Base-by-base conservation (phyloP, 2,888 invertebrate genomes). In the Pterostichus madidus region DNA sequence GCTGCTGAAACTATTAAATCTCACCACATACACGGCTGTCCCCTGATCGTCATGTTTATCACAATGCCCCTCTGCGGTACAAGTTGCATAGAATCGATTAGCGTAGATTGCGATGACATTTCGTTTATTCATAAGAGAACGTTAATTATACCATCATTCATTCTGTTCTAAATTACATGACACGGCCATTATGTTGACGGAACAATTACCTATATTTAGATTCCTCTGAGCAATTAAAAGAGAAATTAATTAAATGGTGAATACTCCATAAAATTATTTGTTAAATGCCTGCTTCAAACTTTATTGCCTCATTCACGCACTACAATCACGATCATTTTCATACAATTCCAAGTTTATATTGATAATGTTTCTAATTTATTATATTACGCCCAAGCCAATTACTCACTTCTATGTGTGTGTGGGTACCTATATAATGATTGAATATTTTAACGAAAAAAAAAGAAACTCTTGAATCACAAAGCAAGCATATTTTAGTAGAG, bases 151-250 rank as follows among this genome's bases (percentile, higher is more conserved):
- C 53, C 56, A 53, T 77, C 77, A 77, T 77, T 77, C 32, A 56
- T 77, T 77, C 13, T 13, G 8, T 32, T 13, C 56, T 56, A 77
- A 77, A 77, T 77, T 56, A 77, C 77, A 49, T 39, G 68, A 13
- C 44, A 44, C 44, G 44, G 46, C 46, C 24, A 73, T 73, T 73
- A 73, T 73, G 49, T 73, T 46, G 49, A 73, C 73, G 44, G 24
- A 73, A 73, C 73, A 73, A 73, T 73, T 73, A 46, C 46, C 73
- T 73, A 73, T 73, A 73, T 73, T 73, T 73, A 73, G 73, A 73
- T 53, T 39, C 46, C 46, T 76, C 32, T 52, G 11, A 31, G 52
- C 13, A 76, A 61, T 56, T 64, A 46, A 79, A 79, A 79, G 46
- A 61, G 44, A 53, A 39, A 79, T 79, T 79, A 61, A 46, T 79